Evolutionary conservation across 1,140 invertebrate species (phyloP).

Genomic region (Pseudomyrmex concolor): DNA sequence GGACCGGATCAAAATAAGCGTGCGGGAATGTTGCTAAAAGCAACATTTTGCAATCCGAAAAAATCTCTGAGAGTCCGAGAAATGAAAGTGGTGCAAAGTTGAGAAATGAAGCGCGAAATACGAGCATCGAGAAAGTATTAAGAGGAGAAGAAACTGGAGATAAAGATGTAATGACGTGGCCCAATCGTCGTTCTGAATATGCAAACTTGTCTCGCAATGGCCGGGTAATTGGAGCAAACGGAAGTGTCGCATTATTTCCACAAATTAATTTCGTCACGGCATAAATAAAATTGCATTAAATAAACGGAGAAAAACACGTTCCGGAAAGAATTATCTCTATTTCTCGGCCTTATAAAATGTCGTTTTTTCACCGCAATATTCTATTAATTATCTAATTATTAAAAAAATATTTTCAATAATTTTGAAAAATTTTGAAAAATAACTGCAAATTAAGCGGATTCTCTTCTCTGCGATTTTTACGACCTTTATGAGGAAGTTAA

Average conservation of each 20-base stretch:
- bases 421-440: too few relatives aligned
- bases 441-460: slow-evolving; percentile 5
- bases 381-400: neutral
- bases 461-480: neutral
- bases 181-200: slow-evolving; percentile 38
- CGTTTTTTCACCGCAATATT: neutral
- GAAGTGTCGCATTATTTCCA: slow-evolving; percentile 40
- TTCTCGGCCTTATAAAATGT: neutral
- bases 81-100: slow-evolving; percentile 39
- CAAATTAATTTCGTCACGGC: slow-evolving; percentile 26
- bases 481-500: neutral
- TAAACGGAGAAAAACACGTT: neutral
- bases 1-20: too few relatives aligned
- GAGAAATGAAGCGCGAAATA: slow-evolving; percentile 39
- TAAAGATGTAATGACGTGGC: slow-evolving; percentile 36
- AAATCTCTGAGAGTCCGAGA: neutral
- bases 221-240: slow-evolving; percentile 41
- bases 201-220: slow-evolving; percentile 3
- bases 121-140: slow-evolving; percentile 43
- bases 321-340: neutral
- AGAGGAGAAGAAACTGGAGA: slow-evolving; percentile 46
- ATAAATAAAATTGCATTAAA: slow-evolving; percentile 38
- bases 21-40: neutral
- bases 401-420: neutral
- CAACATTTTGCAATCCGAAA: neutral